Evolutionary conservation across 2,797 vertebrate species (phyloP), one percentile per base, ranked within the genome.

Genomic region (Lepilemur septentrionalis): DNA sequence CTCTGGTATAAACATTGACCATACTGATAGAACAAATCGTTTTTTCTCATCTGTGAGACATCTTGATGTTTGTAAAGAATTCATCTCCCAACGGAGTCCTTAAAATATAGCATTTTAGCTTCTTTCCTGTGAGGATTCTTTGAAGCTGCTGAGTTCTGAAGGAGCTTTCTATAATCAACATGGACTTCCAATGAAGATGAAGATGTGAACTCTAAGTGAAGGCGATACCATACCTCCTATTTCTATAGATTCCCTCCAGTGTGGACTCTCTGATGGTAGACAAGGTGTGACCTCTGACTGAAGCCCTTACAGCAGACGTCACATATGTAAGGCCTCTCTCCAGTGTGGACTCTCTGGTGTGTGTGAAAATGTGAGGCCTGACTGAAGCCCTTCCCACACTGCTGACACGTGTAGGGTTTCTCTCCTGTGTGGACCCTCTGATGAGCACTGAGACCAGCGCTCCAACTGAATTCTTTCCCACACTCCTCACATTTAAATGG

Each of bases 381-480:
- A 38, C 97, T 98, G 72, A 98, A 98, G 80, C 97, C 93, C 63
- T 98, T 98, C 0, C 98, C 98, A 11, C 98, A 98, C 91, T 97
- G 94, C 41, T 91, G 84, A 73, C 98, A 98, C 0, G 73, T 93
- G 13, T 97, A 97, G 8, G 98, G 97, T 17, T 97, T 98, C 93
- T 98, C 98, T 0, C 98, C 98, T 0, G 98, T 98, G 75, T 98
- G 98, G 1, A 98, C 97, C 43, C 97, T 91, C 95, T 98, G 98
- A 15, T 98, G 98, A 1, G 97, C 97, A 4, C 97, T 97, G 32
- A 98, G 98, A 7, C 97, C 97, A 0, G 97, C 97, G 5, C 97
- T 98, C 97, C 98, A 98, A 1, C 97, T 98, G 92, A 98, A 98
- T 18, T 96, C 97, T 20, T 98, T 98, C 23, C 98, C 97, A 3